phyloP scores from a whole-genome alignment of 2,888 invertebrate species.

The Mesopsocus fuscifrons region DNA sequence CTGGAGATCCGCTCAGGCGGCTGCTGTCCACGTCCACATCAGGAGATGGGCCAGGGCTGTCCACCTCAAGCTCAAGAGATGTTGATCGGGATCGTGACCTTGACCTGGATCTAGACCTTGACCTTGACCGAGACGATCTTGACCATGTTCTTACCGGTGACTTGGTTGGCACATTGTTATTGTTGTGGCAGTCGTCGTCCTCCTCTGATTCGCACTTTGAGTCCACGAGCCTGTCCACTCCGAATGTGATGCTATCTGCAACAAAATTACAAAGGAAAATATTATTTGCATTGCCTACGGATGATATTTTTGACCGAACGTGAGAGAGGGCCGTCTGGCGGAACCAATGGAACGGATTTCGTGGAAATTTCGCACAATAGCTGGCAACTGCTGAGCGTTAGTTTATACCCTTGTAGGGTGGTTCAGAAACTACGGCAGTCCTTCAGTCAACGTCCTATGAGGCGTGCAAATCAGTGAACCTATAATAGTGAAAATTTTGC shows the following conservation, averaged over 20 bases:
- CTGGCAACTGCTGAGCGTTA: too few relatives aligned
- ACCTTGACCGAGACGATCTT: conserved; percentile 20
- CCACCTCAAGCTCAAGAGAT: conserved; percentile 56
- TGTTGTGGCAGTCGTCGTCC: conserved; percentile 33
- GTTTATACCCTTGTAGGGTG: too few relatives aligned
- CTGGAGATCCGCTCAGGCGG: conserved; percentile 21
- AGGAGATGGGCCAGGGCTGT: conserved; percentile 40
- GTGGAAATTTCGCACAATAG: too few relatives aligned
- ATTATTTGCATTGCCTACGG: too few relatives aligned
- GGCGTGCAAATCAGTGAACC: too few relatives aligned
- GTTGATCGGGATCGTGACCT: conserved; percentile 23
- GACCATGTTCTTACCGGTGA: conserved; percentile 13
- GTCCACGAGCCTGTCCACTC: conserved; percentile 58
- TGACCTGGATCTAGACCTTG: conserved; percentile 19
- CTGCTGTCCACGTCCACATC: conserved; percentile 13
- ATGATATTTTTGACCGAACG: too few relatives aligned
- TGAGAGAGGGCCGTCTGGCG: too few relatives aligned
- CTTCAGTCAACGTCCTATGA: too few relatives aligned
- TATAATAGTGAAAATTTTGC: too few relatives aligned
- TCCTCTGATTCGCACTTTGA: conserved; percentile 36
- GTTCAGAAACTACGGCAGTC: too few relatives aligned
- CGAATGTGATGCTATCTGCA: conserved; percentile 69
- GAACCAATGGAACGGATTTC: too few relatives aligned
- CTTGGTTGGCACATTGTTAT: conserved; percentile 22
- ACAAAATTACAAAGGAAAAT: too few relatives aligned